Evolutionary conservation across 1,140 invertebrate species (phyloP), one percentile per base, ranked within the genome.

Genomic region (Caerostris darwini): DNA sequence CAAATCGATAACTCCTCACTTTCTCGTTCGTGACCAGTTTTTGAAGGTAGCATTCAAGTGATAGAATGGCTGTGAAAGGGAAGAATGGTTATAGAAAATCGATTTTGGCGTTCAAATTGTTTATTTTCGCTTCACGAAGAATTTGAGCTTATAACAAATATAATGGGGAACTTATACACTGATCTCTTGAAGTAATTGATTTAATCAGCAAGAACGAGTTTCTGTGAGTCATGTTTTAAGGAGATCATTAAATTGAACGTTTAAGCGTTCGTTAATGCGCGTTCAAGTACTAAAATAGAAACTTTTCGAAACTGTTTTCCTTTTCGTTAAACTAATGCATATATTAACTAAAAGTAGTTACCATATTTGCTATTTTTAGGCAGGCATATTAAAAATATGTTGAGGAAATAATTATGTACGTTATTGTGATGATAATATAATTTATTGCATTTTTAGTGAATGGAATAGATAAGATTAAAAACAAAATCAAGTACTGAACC

Each of bases 11-110:
- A 3, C 19, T 81, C 71, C 10, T 7, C 7, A 86, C 56, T 19
- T 5, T 50, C 4, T 14, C 6, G 83, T 56, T 57, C 54, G 54
- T 86, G 57, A 86, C 54, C 19, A n/a, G 57, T 86, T 59, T 86
- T 57, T 56, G 83, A 86, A 57, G 57, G 12, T 34, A 34, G 34
- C 34, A 34, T 34, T 34, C n/a, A 7, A 14, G 54, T 54, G 5
- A 19, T 17, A 59, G n/a, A 67, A 57, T 53, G 83, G 56, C 10
- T 10, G 6, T 17, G 12, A 19, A 57, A 19, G 6, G 57, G 56
- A 19, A 8, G 50, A 67, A 50, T 81, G 54, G 57, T 82, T 82
- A 59, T 86, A 53, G 83, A 53, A 86, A 86, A 86, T 86, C 83
- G 14, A 86, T 86, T 58, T 58, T 54, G 83, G 71, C n/a, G 57